Evolutionary conservation across 1,140 invertebrate species (phyloP), one percentile per base, ranked within the genome.

Genomic region (Bombus terrestris): DNA sequence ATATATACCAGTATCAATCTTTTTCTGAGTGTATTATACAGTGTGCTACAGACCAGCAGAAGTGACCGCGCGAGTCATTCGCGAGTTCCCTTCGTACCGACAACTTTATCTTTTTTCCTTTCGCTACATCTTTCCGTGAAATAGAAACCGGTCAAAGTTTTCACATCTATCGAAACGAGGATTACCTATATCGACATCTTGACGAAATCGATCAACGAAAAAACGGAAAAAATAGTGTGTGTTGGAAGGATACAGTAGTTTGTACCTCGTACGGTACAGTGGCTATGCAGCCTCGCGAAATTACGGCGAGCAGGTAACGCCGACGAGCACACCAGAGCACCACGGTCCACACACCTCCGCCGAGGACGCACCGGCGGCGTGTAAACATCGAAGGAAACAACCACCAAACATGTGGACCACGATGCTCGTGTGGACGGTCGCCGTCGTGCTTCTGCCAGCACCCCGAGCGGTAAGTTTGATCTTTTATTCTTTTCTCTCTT

Each of bases 401-500:
- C 90, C 89, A 85, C 87, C 87, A 91, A 94, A 93, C 93, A 95
- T 94, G 93, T 94, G 93, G 94, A 94, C 93, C 90, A 91, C 92
- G 91, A 93, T 94, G 91, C 92, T 95, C 80, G 88, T 94, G 85
- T 95, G 93, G 92, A 93, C 93, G 90, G 90, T 86, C 85, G 93
- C 90, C 90, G 93, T 94, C 91, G 93, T 94, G 78, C 91, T 94
- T 73, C 85, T 94, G 78, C 93, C 93, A 80, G 91, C 92, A 81
- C 93, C 93, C 53, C 91, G 90, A 77, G 83, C 90, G 88, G 94
- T 95, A 94, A 95, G 94, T 93, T 74, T 12, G 3, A 15, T 9
- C 28, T 64, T 62, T 59, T 71, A 0, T 75, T 28, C 1, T n/a
- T 5, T 53, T 22, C 80, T 5, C 32, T 37, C 28, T 13, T 64